These are phyloP conservation scores for Ormyrus thymus DNA, from an alignment of 2,888 invertebrate species.

Conservation along the genomic window DNA sequence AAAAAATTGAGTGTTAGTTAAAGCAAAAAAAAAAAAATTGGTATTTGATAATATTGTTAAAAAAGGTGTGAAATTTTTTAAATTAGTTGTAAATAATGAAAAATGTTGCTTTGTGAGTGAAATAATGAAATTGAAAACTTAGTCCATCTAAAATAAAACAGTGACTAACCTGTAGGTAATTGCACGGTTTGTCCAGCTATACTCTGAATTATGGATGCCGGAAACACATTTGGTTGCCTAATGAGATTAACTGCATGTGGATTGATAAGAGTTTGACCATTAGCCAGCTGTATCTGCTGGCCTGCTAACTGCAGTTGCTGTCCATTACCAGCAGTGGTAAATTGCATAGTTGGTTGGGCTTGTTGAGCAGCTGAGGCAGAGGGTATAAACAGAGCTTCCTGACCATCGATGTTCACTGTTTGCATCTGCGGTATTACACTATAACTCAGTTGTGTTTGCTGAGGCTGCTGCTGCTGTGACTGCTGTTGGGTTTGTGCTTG, in stretches of 20 bases:
- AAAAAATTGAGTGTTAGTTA: constrained; percentile 41
- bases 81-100: constrained; percentile 51
- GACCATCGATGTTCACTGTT: constrained; percentile 93
- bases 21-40: constrained; percentile 9
- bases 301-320: constrained; percentile 72
- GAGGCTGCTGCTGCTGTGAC: constrained; percentile 76
- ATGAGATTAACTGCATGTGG: constrained; percentile 78
- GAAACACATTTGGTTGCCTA: constrained; percentile 81
- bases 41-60: too few relatives aligned
- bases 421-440: constrained; percentile 87
- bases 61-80: neutral
- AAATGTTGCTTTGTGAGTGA: constrained; percentile 34
- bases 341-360: constrained; percentile 72
- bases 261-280: constrained; percentile 75
- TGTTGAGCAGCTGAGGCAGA: constrained; percentile 78
- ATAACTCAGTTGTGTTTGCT: constrained; percentile 76
- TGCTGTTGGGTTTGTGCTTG: constrained; percentile 72
- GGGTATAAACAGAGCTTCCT: constrained; percentile 94
- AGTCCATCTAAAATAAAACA: constrained; percentile 6
- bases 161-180: constrained; percentile 77
- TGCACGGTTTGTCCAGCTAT: constrained; percentile 82
- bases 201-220: constrained; percentile 84
- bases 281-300: constrained; percentile 74
- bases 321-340: constrained; percentile 68
- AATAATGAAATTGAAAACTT: constrained; percentile 11